Percentiles rank a stretch among this genome's conserved stretches.
These are phyloP conservation scores for Pedionomus torquatus DNA, from an alignment of 2,113 vertebrate species.

Conservation along the genomic window DNA sequence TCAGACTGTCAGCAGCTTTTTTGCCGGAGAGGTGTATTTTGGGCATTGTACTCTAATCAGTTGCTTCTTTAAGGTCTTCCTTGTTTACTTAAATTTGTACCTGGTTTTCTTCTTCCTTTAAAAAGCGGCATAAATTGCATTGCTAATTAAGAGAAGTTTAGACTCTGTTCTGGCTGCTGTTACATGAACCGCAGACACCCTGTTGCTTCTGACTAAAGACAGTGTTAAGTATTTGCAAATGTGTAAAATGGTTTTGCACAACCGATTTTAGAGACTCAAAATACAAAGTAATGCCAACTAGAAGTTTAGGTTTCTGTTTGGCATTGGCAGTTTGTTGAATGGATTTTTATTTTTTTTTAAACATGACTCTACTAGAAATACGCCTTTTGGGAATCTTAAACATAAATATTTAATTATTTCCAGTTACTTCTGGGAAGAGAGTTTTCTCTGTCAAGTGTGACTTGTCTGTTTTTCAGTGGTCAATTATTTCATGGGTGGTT, in stretches of 20 bases:
- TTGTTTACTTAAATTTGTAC: neutral
- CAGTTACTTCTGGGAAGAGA: neutral
- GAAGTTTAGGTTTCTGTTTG: neutral
- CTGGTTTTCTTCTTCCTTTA: neutral
- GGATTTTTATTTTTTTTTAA: neutral
- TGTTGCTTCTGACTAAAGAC: neutral
- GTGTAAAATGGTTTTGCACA: neutral
- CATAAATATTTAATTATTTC: neutral
- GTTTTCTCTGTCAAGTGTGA: neutral
- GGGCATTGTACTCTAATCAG: neutral
- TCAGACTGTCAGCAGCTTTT: neutral
- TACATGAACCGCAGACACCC: neutral
- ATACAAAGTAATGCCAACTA: neutral
- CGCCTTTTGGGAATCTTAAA: neutral
- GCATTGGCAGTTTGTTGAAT: neutral
- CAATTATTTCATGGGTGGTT: neutral
- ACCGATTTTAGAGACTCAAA: neutral
- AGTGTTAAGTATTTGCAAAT: neutral
- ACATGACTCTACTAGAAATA: neutral
- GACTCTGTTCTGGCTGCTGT: neutral
- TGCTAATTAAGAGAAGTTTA: neutral
- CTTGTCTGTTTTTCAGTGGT: neutral
- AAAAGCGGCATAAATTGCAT: neutral
- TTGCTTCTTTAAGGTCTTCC: neutral
- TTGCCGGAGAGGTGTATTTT: neutral